These are phyloP conservation scores for Brachionus asplanchnoidis DNA, from an alignment of 1,140 invertebrate species.

Conservation along the genomic window DNA sequence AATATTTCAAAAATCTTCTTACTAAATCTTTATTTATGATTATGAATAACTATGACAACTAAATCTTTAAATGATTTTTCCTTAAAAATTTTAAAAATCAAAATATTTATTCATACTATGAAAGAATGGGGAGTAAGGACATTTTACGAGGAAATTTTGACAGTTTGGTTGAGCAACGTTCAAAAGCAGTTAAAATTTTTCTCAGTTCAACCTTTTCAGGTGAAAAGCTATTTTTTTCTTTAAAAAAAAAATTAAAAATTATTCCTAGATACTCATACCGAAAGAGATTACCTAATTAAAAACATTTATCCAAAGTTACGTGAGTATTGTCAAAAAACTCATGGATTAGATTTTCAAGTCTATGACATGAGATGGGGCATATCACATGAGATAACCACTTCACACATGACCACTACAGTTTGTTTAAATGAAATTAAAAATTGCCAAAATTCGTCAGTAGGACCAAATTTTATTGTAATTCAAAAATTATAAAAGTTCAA, in stretches of 20 bases:
- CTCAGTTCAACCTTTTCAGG: slow-evolving; percentile 33
- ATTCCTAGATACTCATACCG: slow-evolving; percentile 33
- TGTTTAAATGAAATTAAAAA: slow-evolving; percentile 42
- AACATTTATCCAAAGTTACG: slow-evolving; percentile 37
- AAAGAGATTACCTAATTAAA: slow-evolving; percentile 40
- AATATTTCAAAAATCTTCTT: too few relatives aligned
- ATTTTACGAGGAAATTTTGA: not conserved
- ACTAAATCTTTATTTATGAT: too few relatives aligned
- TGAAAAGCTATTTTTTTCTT: not conserved
- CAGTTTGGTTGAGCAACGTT: not conserved
- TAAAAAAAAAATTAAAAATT: not conserved
- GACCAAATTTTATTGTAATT: slow-evolving; percentile 42
- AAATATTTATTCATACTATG: too few relatives aligned
- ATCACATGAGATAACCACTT: slow-evolving; percentile 40
- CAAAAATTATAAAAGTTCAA: not conserved
- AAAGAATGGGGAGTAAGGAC: not conserved
- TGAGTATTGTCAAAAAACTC: slow-evolving; percentile 66
- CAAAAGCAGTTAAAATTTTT: slow-evolving; percentile 20
- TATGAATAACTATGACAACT: too few relatives aligned
- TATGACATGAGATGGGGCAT: slow-evolving; percentile 46
- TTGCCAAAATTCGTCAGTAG: slow-evolving; percentile 25
- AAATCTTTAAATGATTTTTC: too few relatives aligned
- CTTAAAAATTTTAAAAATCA: too few relatives aligned
- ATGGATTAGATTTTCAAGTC: slow-evolving; percentile 97
- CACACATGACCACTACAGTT: slow-evolving; percentile 20